Evolutionary conservation across 2,888 invertebrate species (phyloP).

Genomic region (Heliconius hortense): DNA sequence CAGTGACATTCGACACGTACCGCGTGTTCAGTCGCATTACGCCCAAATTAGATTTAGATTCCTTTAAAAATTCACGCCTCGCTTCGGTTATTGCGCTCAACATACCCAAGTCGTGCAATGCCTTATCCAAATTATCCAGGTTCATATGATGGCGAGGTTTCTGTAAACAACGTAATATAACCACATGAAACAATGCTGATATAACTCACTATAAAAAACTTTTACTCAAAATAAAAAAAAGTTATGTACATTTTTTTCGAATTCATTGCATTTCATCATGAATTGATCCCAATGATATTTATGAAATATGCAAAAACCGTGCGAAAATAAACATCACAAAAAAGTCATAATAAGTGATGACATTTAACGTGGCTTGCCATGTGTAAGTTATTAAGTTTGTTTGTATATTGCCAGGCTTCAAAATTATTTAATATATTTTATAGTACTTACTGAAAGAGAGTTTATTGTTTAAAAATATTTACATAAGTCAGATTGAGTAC

Average conservation of each 20-base stretch:
- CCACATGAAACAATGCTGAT: constrained; percentile 30
- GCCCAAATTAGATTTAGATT: constrained; percentile 73
- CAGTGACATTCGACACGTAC: constrained; percentile 84
- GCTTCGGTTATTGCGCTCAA: constrained; percentile 82
- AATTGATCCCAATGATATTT: constrained; percentile 53
- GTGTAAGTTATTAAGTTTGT: constrained; percentile 2
- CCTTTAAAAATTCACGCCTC: constrained; percentile 80
- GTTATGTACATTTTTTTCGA: constrained; percentile 63
- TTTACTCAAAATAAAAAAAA: constrained; percentile 32
- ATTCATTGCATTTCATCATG: constrained; percentile 74
- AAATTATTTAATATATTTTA: background rate
- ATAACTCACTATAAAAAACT: no score
- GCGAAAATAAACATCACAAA: constrained; percentile 80
- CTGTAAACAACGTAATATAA: constrained; percentile 65
- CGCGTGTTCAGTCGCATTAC: constrained; percentile 82
- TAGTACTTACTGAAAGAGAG: background rate
- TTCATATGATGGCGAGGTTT: constrained; percentile 72
- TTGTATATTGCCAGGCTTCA: background rate
- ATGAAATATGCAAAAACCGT: constrained; percentile 62
- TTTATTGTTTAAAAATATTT: background rate
- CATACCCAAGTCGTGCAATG: constrained; percentile 84
- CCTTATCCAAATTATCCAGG: constrained; percentile 81
- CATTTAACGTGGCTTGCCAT: constrained; percentile 37
- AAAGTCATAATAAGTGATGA: constrained; percentile 68
- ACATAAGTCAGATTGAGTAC: background rate